A percentile compares a stretch with the other conserved stretches of the same genome.
phyloP scores from a whole-genome alignment of 1,140 invertebrate species.

The Dryas iulia region DNA sequence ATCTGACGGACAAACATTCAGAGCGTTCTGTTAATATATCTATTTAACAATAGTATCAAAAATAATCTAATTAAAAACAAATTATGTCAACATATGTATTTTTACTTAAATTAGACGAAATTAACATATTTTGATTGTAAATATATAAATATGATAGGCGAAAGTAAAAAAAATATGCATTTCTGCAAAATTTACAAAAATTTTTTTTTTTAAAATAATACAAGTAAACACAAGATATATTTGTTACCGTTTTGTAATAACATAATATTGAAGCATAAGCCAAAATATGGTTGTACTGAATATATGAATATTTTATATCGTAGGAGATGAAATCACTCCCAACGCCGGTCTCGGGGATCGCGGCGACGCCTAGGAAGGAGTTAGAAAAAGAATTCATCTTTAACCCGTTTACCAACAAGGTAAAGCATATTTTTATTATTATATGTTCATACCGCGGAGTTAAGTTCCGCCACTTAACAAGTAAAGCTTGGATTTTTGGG shows the following conservation, averaged over 20 bases:
- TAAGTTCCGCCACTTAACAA: background rate
- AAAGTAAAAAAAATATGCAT: background rate
- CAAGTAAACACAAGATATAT: background rate
- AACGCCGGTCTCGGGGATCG: conserved; percentile 82
- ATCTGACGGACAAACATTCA: too few species aligned
- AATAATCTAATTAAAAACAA: too few species aligned
- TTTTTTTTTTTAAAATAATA: background rate
- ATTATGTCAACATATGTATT: too few species aligned
- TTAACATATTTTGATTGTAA: too few species aligned
- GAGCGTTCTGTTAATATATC: too few species aligned
- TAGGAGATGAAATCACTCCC: conserved; percentile 84
- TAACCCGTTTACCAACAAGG: conserved; percentile 82
- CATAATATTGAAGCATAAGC: background rate
- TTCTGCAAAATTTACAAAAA: background rate
- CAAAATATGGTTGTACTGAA: conserved; percentile 26
- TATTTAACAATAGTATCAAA: too few species aligned
- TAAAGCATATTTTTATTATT: conserved; percentile 40
- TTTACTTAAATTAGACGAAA: too few species aligned
- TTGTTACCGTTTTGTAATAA: background rate
- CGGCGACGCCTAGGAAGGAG: conserved; percentile 83
- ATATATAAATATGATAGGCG: background rate
- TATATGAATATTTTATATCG: conserved; percentile 16
- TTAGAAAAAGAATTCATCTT: conserved; percentile 84
- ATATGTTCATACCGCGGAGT: background rate
- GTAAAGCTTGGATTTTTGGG: background rate